Evolutionary conservation across 2,888 invertebrate genomes (phyloP), one percentile per base, ranked within the genome.

Genomic region (Habrosyne pyritoides): DNA sequence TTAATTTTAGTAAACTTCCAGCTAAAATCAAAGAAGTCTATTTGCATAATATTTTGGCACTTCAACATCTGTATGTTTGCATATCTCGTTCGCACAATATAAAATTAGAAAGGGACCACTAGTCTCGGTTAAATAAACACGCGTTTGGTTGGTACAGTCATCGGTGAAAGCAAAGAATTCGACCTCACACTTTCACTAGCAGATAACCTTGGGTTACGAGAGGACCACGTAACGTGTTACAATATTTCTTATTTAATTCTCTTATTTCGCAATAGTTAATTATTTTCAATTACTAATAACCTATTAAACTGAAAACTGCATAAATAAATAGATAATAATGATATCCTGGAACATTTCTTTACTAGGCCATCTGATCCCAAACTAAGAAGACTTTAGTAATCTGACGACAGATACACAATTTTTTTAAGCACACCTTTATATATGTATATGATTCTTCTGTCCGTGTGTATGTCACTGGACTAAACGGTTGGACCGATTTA

Each of bases 121-220:
- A 48, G 59, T 64, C 53, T 63, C 57, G 50, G 48, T 60, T 64
- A 64, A 69, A 67, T 62, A 71, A 74, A 71, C 70, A 61, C 63
- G 56, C 54, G 60, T 56, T 42, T 51, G 55, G 36, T 57, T 55
- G 59, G 55, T 56, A 67, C 57, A 61, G 60, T 61, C 65, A 57
- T 56, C 61, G 80, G 86, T 78, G 86, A 86, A 85, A 85, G 86
- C 65, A 60, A 85, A 85, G 86, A 66, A 60, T 67, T 65, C 74
- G 70, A 78, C 73, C 74, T 73, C 73, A 71, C 80, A 87, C 87
- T 87, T 87, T 87, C 87, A 84, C 86, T 84, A 50, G 47, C 59
- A 63, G 63, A 71, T 77, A 85, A 85, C 86, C 87, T 87, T 87
- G 86, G 81, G 74, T 86, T 84, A 84, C 82, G 78, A 60, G 52